Evolutionary conservation across 2,797 vertebrate species (phyloP).

Genomic region (Acipenser oxyrinchus): DNA sequence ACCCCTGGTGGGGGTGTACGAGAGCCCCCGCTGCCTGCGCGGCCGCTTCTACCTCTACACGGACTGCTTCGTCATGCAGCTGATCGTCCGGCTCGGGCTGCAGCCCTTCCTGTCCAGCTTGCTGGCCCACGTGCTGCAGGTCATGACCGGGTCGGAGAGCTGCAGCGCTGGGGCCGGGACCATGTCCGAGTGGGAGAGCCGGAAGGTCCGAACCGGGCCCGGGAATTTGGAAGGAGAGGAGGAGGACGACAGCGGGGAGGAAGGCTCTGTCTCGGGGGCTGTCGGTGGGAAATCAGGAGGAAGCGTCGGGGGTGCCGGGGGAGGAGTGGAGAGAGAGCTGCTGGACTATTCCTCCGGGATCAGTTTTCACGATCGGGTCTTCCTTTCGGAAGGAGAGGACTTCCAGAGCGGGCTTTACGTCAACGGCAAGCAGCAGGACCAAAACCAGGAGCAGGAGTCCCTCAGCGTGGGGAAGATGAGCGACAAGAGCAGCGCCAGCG

Average conservation of each 20-base stretch:
- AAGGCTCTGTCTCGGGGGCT: constrained; percentile 43
- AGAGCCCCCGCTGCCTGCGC: constrained; percentile 74
- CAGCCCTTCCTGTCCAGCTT: constrained; percentile 81
- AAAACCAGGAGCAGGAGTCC: constrained; percentile 77
- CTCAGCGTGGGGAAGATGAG: constrained; percentile 85
- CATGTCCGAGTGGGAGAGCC: constrained; percentile 55
- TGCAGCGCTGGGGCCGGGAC: constrained; percentile 32
- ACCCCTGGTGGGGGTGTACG: constrained; percentile 83
- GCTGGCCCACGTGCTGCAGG: constrained; percentile 88
- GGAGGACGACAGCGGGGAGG: constrained; percentile 74
- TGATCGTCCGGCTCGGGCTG: constrained; percentile 85
- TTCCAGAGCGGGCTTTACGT: constrained; percentile 88
- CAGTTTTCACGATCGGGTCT: constrained; percentile 87
- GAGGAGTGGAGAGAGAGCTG: constrained; percentile 72
- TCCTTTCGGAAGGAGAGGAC: constrained; percentile 81
- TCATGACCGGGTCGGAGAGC: constrained; percentile 83
- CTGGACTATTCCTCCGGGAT: constrained; percentile 87
- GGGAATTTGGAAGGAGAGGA: constrained; percentile 64
- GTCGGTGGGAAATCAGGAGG: constrained; percentile 55
- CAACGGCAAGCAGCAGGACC: constrained; percentile 62
- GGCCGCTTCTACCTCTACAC: constrained; percentile 96
- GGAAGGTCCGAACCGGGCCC: constrained; percentile 60
- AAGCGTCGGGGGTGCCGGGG: constrained; percentile 58
- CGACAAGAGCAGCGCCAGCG: constrained; percentile 89
- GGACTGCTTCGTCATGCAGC: constrained; percentile 88